Evolutionary conservation across 2,113 vertebrate species (phyloP).

Genomic region (Acinonyx jubatus): DNA sequence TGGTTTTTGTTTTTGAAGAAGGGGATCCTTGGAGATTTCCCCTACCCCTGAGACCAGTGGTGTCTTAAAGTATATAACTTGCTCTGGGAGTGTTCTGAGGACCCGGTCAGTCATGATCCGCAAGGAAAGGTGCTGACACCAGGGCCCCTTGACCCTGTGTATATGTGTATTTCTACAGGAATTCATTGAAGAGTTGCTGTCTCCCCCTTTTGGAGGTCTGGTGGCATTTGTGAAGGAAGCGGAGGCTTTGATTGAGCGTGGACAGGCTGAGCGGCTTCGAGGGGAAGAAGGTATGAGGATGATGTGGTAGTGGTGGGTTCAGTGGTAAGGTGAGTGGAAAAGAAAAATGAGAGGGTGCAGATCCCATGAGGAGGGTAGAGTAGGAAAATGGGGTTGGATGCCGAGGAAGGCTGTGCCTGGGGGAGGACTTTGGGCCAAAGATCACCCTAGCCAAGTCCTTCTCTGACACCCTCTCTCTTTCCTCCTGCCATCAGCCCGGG

Average conservation of each 20-base stretch:
- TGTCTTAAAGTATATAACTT: neutral
- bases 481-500: slow-evolving; percentile 83
- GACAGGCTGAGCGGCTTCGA: slow-evolving; percentile 91
- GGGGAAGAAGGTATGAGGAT: slow-evolving; percentile 91
- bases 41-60: neutral
- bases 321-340: neutral
- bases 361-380: neutral
- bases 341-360: neutral
- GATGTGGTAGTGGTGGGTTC: neutral
- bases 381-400: neutral
- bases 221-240: slow-evolving; percentile 95
- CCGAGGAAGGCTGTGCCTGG: neutral
- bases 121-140: neutral
- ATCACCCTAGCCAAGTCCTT: neutral
- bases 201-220: slow-evolving; percentile 93
- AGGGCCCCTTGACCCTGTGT: neutral
- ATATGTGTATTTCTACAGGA: slow-evolving; percentile 83
- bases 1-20: neutral
- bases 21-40: neutral
- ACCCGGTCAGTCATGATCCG: neutral
- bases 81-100: neutral
- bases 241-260: slow-evolving; percentile 92
- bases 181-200: slow-evolving; percentile 95
- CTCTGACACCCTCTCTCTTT: neutral
- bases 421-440: neutral